Evolutionary conservation across 2,113 vertebrate species (phyloP).

Genomic region (Hyla sarda): DNA sequence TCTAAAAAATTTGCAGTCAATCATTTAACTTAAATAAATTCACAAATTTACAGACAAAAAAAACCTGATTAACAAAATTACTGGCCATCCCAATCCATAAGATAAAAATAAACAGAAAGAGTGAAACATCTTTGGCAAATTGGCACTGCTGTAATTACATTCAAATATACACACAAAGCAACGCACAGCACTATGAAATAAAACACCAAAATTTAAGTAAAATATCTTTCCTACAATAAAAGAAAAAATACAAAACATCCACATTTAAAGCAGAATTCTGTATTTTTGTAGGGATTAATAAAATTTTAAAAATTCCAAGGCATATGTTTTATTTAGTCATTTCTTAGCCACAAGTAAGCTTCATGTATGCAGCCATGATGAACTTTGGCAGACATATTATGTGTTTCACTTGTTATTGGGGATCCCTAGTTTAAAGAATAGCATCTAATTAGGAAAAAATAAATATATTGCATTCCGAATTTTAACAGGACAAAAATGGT

Average conservation of each 20-base stretch:
- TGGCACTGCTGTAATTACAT: conserved; percentile 99
- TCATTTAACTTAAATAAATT: conserved; percentile 90
- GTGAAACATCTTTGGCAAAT: conserved; percentile 99
- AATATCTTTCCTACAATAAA: conserved; percentile 93
- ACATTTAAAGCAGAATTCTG: conserved; percentile 95
- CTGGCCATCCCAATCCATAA: conserved; percentile 73
- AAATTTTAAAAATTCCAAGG: conserved; percentile 86
- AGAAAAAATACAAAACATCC: conserved; percentile 98
- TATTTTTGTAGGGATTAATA: conserved; percentile 80
- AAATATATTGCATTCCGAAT: conserved; percentile 13
- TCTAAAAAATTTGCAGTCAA: conserved; percentile 90
- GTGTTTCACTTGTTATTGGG: conserved; percentile 75
- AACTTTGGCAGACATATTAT: conserved; percentile 91
- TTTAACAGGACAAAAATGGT: background rate
- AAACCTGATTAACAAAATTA: conserved; percentile 70
- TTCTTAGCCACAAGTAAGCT: conserved; percentile 77
- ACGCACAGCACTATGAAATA: conserved; percentile 95
- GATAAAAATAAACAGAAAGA: conserved; percentile 74
- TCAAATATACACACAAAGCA: conserved; percentile 97
- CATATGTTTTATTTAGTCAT: conserved; percentile 75
- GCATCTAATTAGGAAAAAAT: conserved; percentile 64
- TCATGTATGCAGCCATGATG: conserved; percentile 84
- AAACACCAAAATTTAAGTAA: conserved; percentile 89
- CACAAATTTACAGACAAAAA: conserved; percentile 76
- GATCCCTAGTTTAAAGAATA: conserved; percentile 71